A percentile compares a stretch with the other conserved stretches of the same genome.
Evolutionary conservation across 2,888 invertebrate genomes (phyloP).

Genomic region (Allolobophora icterica): DNA sequence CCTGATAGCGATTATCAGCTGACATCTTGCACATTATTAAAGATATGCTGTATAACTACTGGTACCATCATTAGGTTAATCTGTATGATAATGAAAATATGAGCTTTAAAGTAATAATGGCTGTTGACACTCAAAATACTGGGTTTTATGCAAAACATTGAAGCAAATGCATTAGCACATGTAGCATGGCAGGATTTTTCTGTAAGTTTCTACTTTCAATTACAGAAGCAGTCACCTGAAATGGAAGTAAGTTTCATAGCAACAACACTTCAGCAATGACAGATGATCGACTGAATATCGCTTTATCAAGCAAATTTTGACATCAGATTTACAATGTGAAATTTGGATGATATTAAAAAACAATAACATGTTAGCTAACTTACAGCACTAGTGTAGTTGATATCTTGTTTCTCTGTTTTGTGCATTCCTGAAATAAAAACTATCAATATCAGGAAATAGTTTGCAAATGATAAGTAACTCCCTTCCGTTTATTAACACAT

Average conservation of each 20-base stretch:
- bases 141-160: too few species aligned
- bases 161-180: too few species aligned
- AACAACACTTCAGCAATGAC: not conserved
- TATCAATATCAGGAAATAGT: not conserved
- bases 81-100: too few species aligned
- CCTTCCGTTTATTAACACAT: not conserved
- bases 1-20: too few species aligned
- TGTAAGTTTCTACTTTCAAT: too few species aligned
- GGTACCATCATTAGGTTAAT: too few species aligned
- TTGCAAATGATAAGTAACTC: not conserved
- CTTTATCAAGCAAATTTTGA: not conserved
- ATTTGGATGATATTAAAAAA: not conserved
- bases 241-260: not conserved
- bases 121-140: too few species aligned
- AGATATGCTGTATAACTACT: too few species aligned
- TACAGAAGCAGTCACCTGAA: not conserved
- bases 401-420: not conserved
- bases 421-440: not conserved
- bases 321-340: not conserved
- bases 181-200: too few species aligned
- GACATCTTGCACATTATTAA: too few species aligned
- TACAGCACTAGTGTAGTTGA: not conserved
- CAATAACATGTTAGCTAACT: not conserved
- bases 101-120: too few species aligned
- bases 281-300: not conserved